Evolutionary conservation across 2,113 vertebrate genomes (phyloP), one percentile per base, ranked within the genome.

Genomic region (Zosterops borbonicus): DNA sequence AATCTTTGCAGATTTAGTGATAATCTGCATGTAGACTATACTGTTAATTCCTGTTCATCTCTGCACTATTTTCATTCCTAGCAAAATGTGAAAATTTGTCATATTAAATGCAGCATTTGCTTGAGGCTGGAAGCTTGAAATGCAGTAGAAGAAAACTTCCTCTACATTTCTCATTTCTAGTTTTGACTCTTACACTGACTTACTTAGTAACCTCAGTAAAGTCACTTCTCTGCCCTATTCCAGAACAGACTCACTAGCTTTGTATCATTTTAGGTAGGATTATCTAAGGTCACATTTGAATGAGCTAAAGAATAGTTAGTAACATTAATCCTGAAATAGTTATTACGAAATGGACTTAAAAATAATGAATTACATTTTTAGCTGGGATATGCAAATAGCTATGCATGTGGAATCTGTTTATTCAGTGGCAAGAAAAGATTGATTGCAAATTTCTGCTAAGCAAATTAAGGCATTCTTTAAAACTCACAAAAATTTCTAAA

Each of bases 401-500:
- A 87, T 4, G 58, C 80, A 89, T 81, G 80, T 94, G 89, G 91
- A 97, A 96, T 96, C 92, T 93, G 94, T 96, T 97, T 96, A 95
- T 95, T 92, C 94, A 92, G 90, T 96, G 65, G 90, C 90, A 95
- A 95, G 88, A 97, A 95, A 96, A 97, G 93, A 96, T 81, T 96
- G 93, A 97, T 94, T 96, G 93, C 86, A 94, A 97, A 96, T 95
- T 96, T 90, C 90, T 95, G 56, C 85, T 90, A 96, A 94, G 96
- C 85, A 97, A 92, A 96, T 94, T 94, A 96, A 96, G 90, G 90
- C 92, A 94, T 96, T 96, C 93, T 96, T 92, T 95, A 92, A 96
- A 95, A 93, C 79, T 94, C 80, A 90, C 55, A 93, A 95, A 95
- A 97, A 78, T 78, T 93, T 93, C 83, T 81, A 77, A 96, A 95